A percentile compares a stretch with the other conserved stretches of the same genome.
Conservation (phyloP, 2,888 invertebrate species). For the Meghimatium bilineatum region DNA sequence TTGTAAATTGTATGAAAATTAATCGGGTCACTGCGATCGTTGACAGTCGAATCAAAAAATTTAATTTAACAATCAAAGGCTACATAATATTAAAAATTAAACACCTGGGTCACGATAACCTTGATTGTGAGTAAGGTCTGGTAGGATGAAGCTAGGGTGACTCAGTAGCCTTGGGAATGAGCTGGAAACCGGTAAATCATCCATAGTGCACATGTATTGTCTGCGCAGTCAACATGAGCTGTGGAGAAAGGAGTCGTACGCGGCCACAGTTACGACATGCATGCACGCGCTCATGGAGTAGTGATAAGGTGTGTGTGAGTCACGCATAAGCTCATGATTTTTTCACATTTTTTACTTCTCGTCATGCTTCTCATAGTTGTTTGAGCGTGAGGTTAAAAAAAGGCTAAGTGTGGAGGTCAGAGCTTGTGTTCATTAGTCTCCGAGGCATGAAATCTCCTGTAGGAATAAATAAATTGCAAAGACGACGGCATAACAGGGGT, state of each 20-base stretch:
- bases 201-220: background rate
- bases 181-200: slow-evolving; percentile 9
- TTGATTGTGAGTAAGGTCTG: slow-evolving; percentile 21
- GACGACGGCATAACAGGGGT: background rate
- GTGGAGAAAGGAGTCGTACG: background rate
- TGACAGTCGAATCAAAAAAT: background rate
- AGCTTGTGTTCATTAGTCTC: background rate
- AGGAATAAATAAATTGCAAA: background rate
- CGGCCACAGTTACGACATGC: slow-evolving; percentile 16
- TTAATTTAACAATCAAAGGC: background rate
- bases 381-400: background rate
- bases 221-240: slow-evolving; percentile 3
- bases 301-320: slow-evolving; percentile 36
- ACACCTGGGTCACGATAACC: slow-evolving; percentile 35
- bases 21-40: background rate
- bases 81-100: background rate
- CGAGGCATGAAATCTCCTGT: background rate
- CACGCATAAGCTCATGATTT: slow-evolving; percentile 2
- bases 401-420: slow-evolving; percentile 14
- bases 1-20: background rate
- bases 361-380: background rate
- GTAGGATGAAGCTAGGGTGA: slow-evolving; percentile 13
- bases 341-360: background rate
- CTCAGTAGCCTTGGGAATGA: slow-evolving; percentile 5
- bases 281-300: slow-evolving; percentile 16